A percentile compares a stretch with the other conserved stretches of the same genome.
Conservation (phyloP, 1,140 invertebrate genomes). For the Drosophila tristis region DNA sequence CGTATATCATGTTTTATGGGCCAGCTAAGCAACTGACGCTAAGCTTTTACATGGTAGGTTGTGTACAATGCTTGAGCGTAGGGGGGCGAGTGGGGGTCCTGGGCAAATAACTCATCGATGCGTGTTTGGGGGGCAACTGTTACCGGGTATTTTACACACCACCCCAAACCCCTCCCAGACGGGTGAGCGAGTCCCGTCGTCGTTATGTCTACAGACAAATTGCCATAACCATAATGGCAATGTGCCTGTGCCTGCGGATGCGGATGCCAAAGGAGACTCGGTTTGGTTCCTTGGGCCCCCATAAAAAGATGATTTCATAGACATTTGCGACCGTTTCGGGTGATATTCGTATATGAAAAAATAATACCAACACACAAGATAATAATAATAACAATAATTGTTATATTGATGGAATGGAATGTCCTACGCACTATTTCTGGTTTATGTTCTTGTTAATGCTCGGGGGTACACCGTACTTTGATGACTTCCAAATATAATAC, state of each 20-base stretch:
- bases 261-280: slow-evolving; percentile 6
- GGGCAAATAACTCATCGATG: slow-evolving; percentile 77
- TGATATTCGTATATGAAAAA: slow-evolving; percentile 61
- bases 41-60: slow-evolving; percentile 65
- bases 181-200: slow-evolving; percentile 35
- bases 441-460: slow-evolving; percentile 63
- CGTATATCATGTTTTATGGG: slow-evolving; percentile 81
- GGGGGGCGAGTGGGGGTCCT: slow-evolving; percentile 8
- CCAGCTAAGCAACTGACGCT: slow-evolving; percentile 77
- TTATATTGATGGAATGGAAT: slow-evolving; percentile 73
- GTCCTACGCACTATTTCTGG: slow-evolving; percentile 39
- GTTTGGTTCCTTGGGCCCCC: slow-evolving; percentile 44
- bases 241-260: slow-evolving; percentile 9
- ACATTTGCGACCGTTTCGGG: slow-evolving; percentile 59
- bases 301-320: slow-evolving; percentile 82
- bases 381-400: slow-evolving; percentile 80
- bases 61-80: slow-evolving; percentile 6
- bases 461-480: slow-evolving; percentile 16
- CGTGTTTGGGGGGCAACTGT: slow-evolving; percentile 69
- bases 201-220: slow-evolving; percentile 80
- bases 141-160: slow-evolving; percentile 72
- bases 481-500: slow-evolving; percentile 17
- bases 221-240: slow-evolving; percentile 81
- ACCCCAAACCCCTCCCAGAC: slow-evolving; percentile 14
- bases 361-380: slow-evolving; percentile 66